Evolutionary conservation across 2,888 invertebrate species (phyloP).

Genomic region (Pinctada fucata): DNA sequence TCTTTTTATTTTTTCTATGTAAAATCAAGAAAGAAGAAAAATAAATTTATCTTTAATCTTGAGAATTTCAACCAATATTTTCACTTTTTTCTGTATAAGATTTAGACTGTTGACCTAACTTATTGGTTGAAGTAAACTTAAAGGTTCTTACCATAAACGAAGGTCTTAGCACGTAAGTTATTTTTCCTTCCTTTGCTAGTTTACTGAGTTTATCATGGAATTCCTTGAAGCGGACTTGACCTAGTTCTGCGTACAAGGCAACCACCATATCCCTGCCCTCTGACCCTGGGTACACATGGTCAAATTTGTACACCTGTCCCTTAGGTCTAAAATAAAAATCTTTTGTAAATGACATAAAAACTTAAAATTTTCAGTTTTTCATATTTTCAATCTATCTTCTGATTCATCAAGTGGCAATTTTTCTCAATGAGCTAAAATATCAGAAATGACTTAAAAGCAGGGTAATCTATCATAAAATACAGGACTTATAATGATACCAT

Average conservation of each 20-base stretch:
- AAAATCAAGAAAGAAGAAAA: too few species aligned
- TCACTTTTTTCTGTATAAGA: too few species aligned
- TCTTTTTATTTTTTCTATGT: too few species aligned
- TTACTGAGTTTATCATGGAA: slow-evolving; percentile 86
- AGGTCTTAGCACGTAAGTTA: slow-evolving; percentile 93
- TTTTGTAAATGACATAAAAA: slow-evolving; percentile 13
- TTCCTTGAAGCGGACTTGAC: slow-evolving; percentile 84
- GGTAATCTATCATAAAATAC: neutral
- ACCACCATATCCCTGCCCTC: slow-evolving; percentile 81
- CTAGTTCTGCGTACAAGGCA: slow-evolving; percentile 93
- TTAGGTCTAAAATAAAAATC: slow-evolving; percentile 60
- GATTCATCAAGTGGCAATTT: too few species aligned
- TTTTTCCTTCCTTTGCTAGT: slow-evolving; percentile 83
- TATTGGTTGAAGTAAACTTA: too few species aligned
- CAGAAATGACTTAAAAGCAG: neutral
- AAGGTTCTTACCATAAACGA: slow-evolving; percentile 83
- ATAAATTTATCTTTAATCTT: too few species aligned
- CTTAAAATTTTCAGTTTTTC: neutral
- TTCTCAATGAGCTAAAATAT: too few species aligned
- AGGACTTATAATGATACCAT: too few species aligned
- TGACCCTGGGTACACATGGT: slow-evolving; percentile 88
- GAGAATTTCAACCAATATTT: too few species aligned
- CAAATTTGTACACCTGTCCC: slow-evolving; percentile 85
- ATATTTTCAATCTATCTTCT: too few species aligned
- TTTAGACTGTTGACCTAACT: too few species aligned